Percentiles rank a stretch among this genome's conserved stretches.
These are phyloP conservation scores for Stictocephala bisonia DNA, from an alignment of 2,888 invertebrate genomes.

Conservation along the genomic window DNA sequence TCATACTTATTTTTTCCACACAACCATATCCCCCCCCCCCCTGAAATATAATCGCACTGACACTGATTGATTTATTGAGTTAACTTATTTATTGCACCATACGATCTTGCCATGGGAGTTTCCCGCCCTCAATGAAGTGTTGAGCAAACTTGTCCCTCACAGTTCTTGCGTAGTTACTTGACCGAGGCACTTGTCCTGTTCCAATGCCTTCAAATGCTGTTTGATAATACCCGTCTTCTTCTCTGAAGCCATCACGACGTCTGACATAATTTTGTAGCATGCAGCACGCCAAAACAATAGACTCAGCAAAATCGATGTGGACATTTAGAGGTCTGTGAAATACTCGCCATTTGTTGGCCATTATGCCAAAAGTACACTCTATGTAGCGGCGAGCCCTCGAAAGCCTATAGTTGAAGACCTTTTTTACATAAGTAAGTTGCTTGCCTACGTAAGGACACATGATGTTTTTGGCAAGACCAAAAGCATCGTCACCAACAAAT, in stretches of 20 bases:
- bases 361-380: conserved; percentile 29
- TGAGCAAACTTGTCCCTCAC: conserved; percentile 24
- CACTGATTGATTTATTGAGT: too few species aligned
- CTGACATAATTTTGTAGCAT: conserved; percentile 15
- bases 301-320: neutral
- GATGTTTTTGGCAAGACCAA: conserved; percentile 10
- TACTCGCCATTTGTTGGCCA: conserved; percentile 22
- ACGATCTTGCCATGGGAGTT: conserved; percentile 12
- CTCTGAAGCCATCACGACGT: conserved; percentile 5
- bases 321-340: conserved; percentile 1
- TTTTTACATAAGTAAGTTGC: neutral
- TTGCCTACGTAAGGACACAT: conserved; percentile 30
- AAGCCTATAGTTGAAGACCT: conserved; percentile 15
- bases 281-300: conserved; percentile 17
- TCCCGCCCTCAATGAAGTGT: neutral
- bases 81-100: too few species aligned
- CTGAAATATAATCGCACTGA: too few species aligned
- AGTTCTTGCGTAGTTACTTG: neutral
- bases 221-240: conserved; percentile 4
- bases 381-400: conserved; percentile 29
- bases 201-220: conserved; percentile 18
- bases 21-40: too few species aligned
- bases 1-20: too few species aligned
- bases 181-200: conserved; percentile 6
- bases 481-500: conserved; percentile 14